These are phyloP conservation scores for Chymomyza procnemis DNA, from an alignment of 2,888 invertebrate species.

Conservation along the genomic window DNA sequence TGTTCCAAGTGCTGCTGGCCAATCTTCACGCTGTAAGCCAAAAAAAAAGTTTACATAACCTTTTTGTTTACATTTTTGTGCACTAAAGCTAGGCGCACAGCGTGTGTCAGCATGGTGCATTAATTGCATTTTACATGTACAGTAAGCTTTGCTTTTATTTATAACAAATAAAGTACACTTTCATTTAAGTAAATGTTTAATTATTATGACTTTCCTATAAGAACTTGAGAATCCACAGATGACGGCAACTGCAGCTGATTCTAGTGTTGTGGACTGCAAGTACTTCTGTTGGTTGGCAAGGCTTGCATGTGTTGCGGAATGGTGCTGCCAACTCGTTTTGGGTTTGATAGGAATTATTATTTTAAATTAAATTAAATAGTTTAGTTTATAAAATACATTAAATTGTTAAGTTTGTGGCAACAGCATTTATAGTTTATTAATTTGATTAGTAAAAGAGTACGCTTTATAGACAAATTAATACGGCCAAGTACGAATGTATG, in stretches of 20 bases:
- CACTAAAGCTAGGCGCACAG: background rate
- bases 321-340: background rate
- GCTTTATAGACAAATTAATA: too few species aligned
- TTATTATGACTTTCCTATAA: constrained; percentile 44
- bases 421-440: too few species aligned
- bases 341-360: background rate
- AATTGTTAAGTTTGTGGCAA: background rate
- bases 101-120: background rate
- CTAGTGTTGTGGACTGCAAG: constrained; percentile 27
- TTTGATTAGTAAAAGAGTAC: too few species aligned
- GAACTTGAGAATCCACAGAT: constrained; percentile 38
- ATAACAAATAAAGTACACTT: constrained; percentile 10
- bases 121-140: background rate
- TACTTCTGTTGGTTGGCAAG: background rate
- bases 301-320: background rate
- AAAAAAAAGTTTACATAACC: constrained; percentile 78
- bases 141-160: background rate
- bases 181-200: constrained; percentile 25
- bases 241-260: constrained; percentile 47
- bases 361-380: background rate
- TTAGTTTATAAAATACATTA: background rate
- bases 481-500: too few species aligned
- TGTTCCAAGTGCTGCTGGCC: constrained; percentile 24
- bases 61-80: constrained; percentile 66
- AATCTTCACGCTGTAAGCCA: constrained; percentile 63